Conservation (phyloP, 2,113 vertebrate species). For the Hemichromis elongatus region DNA sequence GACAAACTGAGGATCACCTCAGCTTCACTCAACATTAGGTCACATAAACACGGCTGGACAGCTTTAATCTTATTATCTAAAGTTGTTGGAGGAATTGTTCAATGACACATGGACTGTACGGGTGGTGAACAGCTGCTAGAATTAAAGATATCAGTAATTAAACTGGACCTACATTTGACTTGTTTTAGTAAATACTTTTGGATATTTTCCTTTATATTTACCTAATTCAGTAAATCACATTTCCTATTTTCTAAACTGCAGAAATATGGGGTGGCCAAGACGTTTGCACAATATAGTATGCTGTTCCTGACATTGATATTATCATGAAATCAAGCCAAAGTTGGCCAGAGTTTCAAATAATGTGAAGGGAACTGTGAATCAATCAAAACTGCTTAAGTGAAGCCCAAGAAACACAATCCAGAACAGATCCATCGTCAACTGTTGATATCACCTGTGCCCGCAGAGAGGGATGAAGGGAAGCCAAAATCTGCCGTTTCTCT, state of each 20-base stretch:
- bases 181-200: background rate
- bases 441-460: background rate
- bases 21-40: background rate
- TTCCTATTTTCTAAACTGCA: background rate
- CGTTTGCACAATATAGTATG: too few relatives aligned
- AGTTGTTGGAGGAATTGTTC: background rate
- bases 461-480: background rate
- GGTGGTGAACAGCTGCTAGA: background rate
- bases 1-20: background rate
- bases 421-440: background rate
- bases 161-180: background rate
- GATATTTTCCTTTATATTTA: background rate
- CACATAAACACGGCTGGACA: background rate
- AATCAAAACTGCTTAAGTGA: background rate
- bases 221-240: background rate
- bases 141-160: background rate
- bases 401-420: background rate
- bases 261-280: background rate
- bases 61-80: background rate
- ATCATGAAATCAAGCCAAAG: too few relatives aligned
- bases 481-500: background rate
- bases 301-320: too few relatives aligned
- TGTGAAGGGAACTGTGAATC: background rate
- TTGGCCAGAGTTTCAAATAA: background rate
- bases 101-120: background rate